A percentile compares a stretch with the other conserved stretches of the same genome.
These are phyloP conservation scores for Therioaphis trifolii DNA, from an alignment of 2,888 invertebrate species.

Conservation along the genomic window DNA sequence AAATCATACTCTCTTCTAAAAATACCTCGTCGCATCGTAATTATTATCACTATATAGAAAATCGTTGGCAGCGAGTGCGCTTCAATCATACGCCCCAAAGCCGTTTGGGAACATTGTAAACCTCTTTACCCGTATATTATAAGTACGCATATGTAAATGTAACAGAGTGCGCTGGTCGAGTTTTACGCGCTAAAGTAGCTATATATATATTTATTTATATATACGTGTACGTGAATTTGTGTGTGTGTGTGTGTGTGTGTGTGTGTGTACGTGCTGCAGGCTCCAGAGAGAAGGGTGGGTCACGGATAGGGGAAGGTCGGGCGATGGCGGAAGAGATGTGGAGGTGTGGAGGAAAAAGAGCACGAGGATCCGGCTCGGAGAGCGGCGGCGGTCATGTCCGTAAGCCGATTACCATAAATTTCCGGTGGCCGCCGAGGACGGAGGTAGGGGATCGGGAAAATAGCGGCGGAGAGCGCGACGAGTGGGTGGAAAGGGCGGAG, in stretches of 20 bases:
- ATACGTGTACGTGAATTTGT: too few relatives aligned
- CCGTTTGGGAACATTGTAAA: slow-evolving; percentile 37
- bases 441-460: not conserved
- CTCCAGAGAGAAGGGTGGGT: not conserved
- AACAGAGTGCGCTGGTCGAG: slow-evolving; percentile 30
- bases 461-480: not conserved
- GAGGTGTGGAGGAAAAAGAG: not conserved
- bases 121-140: not conserved
- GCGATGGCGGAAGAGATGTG: not conserved
- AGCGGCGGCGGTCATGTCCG: not conserved
- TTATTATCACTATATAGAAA: slow-evolving; percentile 3
- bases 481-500: too few relatives aligned
- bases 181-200: slow-evolving; percentile 39
- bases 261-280: too few relatives aligned
- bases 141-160: slow-evolving; percentile 33
- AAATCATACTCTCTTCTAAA: not conserved
- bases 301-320: not conserved
- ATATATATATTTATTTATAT: too few relatives aligned
- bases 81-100: not conserved
- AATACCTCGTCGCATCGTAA: not conserved
- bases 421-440: slow-evolving; percentile 1
- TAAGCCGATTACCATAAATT: slow-evolving; percentile 63
- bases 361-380: not conserved
- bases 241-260: too few relatives aligned
- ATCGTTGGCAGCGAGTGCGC: not conserved